Evolutionary conservation across 1,140 invertebrate genomes (phyloP).

Genomic region (Uloborus diversus): DNA sequence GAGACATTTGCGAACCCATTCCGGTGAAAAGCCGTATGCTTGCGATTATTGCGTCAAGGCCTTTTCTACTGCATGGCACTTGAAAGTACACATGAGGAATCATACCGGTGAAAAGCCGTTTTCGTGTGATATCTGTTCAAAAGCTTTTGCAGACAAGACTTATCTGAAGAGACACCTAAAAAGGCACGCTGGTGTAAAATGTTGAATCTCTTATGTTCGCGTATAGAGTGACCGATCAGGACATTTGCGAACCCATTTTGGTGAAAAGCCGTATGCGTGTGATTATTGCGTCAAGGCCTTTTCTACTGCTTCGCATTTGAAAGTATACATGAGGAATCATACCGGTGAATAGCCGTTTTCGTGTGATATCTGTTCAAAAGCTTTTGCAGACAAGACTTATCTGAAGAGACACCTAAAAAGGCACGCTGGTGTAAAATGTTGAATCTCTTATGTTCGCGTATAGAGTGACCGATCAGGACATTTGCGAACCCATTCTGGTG

Average conservation of each 20-base stretch:
- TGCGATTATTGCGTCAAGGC: conserved; percentile 64
- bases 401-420: conserved; percentile 59
- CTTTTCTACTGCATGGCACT: not conserved
- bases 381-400: not conserved
- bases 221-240: conserved; percentile 67
- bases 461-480: conserved; percentile 69
- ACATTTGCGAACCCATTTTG: conserved; percentile 69
- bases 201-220: conserved; percentile 71
- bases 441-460: conserved; percentile 70
- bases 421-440: conserved; percentile 68
- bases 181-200: conserved; percentile 68
- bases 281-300: conserved; percentile 25
- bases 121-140: not conserved
- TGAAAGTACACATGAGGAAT: not conserved
- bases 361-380: not conserved
- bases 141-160: not conserved
- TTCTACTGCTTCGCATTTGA: not conserved
- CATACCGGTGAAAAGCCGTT: not conserved
- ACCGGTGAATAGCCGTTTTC: not conserved
- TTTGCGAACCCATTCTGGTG: conserved; percentile 68
- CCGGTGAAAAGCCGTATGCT: conserved; percentile 70
- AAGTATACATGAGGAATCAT: not conserved
- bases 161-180: conserved; percentile 50
- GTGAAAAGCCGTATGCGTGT: conserved; percentile 72
- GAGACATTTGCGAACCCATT: conserved; percentile 69